Percentiles rank a stretch among this genome's conserved stretches.
Evolutionary conservation across 1,140 invertebrate genomes (phyloP).

Genomic region (Prorops nasuta): DNA sequence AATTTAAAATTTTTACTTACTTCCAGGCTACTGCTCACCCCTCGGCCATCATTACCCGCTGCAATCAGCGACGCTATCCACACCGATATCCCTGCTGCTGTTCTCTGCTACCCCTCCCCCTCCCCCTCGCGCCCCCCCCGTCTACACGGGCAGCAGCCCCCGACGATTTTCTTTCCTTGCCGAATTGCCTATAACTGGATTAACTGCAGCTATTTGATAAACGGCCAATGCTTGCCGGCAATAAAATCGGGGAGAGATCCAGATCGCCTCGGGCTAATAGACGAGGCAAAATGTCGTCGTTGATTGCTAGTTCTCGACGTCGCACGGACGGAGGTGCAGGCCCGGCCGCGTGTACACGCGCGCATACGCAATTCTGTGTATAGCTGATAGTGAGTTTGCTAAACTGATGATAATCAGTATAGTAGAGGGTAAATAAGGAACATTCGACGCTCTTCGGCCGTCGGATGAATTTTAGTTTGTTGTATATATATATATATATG

Average conservation of each 20-base stretch:
- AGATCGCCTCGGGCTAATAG: conserved; percentile 4
- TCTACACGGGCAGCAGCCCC: conserved; percentile 41
- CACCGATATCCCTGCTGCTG: conserved; percentile 12
- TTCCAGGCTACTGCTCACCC: conserved; percentile 58
- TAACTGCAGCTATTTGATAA: conserved; percentile 52
- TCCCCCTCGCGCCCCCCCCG: conserved; percentile 19
- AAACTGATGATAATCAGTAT: too few relatives aligned
- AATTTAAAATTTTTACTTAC: conserved; percentile 61
- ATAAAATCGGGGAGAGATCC: conserved; percentile 2
- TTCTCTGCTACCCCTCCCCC: conserved; percentile 17
- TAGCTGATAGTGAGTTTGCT: too few relatives aligned
- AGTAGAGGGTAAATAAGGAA: too few relatives aligned
- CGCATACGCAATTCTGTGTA: too few relatives aligned
- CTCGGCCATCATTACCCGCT: conserved; percentile 54
- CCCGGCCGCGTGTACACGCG: too few relatives aligned
- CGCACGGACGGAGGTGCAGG: too few relatives aligned
- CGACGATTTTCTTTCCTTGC: conserved; percentile 18
- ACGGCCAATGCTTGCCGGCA: conserved; percentile 29
- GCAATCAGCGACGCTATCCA: conserved; percentile 48
- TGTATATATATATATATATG: too few relatives aligned
- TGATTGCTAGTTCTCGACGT: conserved; percentile 30
- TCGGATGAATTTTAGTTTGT: too few relatives aligned
- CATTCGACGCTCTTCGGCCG: too few relatives aligned
- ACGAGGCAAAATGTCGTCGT: conserved; percentile 28
- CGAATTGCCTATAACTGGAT: conserved; percentile 48